phyloP scores from a whole-genome alignment of 2,113 vertebrate species.

The Eupsittula cactorum region DNA sequence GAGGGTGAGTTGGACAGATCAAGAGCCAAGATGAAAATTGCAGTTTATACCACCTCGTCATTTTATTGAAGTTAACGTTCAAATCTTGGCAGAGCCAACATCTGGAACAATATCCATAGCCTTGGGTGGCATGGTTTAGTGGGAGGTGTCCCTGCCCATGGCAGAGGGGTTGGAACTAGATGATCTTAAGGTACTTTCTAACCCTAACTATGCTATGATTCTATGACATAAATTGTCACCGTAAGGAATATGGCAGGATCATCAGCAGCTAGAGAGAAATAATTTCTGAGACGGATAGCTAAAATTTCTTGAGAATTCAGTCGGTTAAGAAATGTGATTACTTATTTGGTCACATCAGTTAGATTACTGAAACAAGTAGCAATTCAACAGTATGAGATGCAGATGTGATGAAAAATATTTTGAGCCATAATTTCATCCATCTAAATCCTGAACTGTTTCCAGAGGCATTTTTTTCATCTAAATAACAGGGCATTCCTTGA shows the following conservation, averaged over 20 bases:
- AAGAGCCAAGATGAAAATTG: neutral
- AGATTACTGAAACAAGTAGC: slow-evolving; percentile 34
- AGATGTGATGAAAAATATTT: slow-evolving; percentile 32
- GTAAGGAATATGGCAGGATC: neutral
- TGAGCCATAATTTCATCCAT: neutral
- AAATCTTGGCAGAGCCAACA: slow-evolving; percentile 10
- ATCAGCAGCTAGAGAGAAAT: slow-evolving; percentile 10
- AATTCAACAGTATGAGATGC: neutral
- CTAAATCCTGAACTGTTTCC: neutral
- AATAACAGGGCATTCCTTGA: neutral
- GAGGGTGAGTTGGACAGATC: neutral
- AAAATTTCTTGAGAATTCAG: slow-evolving; percentile 20
- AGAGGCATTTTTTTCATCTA: neutral
- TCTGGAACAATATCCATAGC: slow-evolving; percentile 16
- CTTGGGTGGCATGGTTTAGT: too few relatives aligned
- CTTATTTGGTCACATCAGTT: slow-evolving; percentile 21
- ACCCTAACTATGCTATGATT: too few relatives aligned
- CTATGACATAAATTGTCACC: slow-evolving; percentile 23
- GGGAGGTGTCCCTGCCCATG: too few relatives aligned
- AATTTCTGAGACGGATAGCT: slow-evolving; percentile 2
- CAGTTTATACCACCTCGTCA: neutral
- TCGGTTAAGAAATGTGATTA: neutral
- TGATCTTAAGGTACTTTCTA: too few relatives aligned
- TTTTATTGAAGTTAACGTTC: slow-evolving; percentile 27
- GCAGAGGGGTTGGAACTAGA: too few relatives aligned